Evolutionary conservation across 2,888 invertebrate species (phyloP).

Genomic region (Cordylochernes scorpioides): DNA sequence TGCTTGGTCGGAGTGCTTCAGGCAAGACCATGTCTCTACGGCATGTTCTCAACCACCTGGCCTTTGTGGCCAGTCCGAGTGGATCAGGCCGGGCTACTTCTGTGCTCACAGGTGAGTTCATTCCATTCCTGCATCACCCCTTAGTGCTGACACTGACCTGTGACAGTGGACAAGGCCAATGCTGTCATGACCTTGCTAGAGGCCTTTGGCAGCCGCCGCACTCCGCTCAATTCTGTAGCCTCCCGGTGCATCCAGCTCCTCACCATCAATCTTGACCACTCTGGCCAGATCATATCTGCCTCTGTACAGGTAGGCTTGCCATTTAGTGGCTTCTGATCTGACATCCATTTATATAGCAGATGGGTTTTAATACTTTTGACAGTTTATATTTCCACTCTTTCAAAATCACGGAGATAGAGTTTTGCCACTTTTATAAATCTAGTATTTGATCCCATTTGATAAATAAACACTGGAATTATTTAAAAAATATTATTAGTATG

Average conservation of each 20-base stretch:
- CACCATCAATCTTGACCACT: conserved; percentile 77
- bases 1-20: conserved; percentile 54
- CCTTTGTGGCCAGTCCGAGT: conserved; percentile 35
- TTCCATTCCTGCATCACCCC: background rate
- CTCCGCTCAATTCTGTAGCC: conserved; percentile 57
- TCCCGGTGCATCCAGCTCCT: conserved; percentile 73
- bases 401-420: too few species aligned
- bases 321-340: too few species aligned
- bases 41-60: conserved; percentile 60
- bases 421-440: too few species aligned
- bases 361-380: too few species aligned
- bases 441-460: too few species aligned
- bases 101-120: conserved; percentile 22
- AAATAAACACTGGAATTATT: too few species aligned
- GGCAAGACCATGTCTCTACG: conserved; percentile 71
- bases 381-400: too few species aligned
- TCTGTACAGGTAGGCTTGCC: conserved; percentile 42
- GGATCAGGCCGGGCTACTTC: conserved; percentile 38
- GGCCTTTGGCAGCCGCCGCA: conserved; percentile 64
- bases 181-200: conserved; percentile 58
- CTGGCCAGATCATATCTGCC: conserved; percentile 62
- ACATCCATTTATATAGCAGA: too few species aligned
- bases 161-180: conserved; percentile 54
- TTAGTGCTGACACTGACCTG: too few species aligned
- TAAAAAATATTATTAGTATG: too few species aligned